Percentiles rank a stretch among this genome's conserved stretches.
phyloP scores from a whole-genome alignment of 1,140 invertebrate species.

The Agrilus planipennis region DNA sequence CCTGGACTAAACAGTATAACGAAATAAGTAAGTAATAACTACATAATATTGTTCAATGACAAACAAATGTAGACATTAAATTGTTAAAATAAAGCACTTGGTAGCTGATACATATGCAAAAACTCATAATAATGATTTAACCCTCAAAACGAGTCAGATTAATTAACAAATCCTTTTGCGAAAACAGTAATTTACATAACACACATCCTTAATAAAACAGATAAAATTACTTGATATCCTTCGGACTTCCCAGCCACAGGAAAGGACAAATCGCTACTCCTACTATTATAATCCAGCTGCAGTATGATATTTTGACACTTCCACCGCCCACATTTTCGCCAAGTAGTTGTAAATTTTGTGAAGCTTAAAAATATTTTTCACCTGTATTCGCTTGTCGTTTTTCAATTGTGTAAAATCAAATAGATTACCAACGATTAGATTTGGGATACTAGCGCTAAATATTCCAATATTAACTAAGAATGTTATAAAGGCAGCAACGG shows the following conservation, averaged over 20 bases:
- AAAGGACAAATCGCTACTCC: constrained; percentile 57
- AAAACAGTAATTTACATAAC: too few species aligned
- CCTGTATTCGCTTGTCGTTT: too few species aligned
- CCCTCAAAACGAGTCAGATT: too few species aligned
- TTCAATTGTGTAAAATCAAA: neutral
- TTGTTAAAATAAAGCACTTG: too few species aligned
- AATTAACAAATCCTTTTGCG: too few species aligned
- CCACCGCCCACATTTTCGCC: constrained; percentile 50
- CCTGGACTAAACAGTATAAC: too few species aligned
- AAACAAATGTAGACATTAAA: too few species aligned
- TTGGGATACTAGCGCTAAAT: constrained; percentile 62
- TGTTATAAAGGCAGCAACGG: constrained; percentile 45
- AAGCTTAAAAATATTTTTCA: constrained; percentile 45
- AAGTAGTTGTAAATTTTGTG: constrained; percentile 62
- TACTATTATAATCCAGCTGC: constrained; percentile 61
- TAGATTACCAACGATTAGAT: constrained; percentile 55
- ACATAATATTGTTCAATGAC: too few species aligned
- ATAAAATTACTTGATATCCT: constrained; percentile 61
- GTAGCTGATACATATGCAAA: too few species aligned
- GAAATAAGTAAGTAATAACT: too few species aligned
- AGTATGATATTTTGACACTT: constrained; percentile 54
- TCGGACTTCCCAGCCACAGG: constrained; percentile 73
- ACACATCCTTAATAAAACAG: neutral
- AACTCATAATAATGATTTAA: too few species aligned
- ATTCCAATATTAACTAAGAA: constrained; percentile 58